These are phyloP conservation scores for Holotrichia oblita DNA, from an alignment of 1,140 invertebrate species.

Conservation along the genomic window DNA sequence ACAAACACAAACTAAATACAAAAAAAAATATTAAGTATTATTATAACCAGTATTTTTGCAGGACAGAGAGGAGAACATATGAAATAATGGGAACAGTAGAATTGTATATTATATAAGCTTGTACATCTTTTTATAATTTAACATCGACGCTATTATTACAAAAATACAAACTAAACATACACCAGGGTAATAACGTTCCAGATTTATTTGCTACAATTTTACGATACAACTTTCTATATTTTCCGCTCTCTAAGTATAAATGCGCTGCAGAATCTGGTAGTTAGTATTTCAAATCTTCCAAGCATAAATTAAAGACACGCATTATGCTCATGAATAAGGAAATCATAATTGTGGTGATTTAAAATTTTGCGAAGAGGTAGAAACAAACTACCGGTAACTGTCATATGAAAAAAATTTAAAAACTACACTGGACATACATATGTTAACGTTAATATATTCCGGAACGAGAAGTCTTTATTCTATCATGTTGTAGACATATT, in stretches of 20 bases:
- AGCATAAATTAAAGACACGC: background rate
- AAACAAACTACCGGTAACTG: too few relatives aligned
- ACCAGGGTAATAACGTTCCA: background rate
- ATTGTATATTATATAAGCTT: too few relatives aligned
- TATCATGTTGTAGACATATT: background rate
- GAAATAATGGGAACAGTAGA: too few relatives aligned
- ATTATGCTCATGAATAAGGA: background rate
- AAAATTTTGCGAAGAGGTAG: too few relatives aligned
- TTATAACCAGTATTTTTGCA: too few relatives aligned
- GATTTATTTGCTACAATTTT: too few relatives aligned
- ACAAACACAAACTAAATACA: too few relatives aligned
- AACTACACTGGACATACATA: background rate
- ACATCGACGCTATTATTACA: background rate
- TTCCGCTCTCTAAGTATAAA: slow-evolving; percentile 19
- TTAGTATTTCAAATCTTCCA: background rate
- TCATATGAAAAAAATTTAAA: too few relatives aligned
- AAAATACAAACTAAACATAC: background rate
- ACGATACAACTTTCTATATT: background rate
- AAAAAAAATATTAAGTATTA: too few relatives aligned
- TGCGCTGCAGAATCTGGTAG: background rate
- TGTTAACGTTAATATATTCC: background rate
- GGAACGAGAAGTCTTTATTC: background rate
- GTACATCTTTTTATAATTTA: too few relatives aligned
- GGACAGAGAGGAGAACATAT: too few relatives aligned
- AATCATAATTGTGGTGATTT: background rate